These are phyloP conservation scores for Cephonodes hylas DNA, from an alignment of 2,888 invertebrate genomes.

Conservation along the genomic window DNA sequence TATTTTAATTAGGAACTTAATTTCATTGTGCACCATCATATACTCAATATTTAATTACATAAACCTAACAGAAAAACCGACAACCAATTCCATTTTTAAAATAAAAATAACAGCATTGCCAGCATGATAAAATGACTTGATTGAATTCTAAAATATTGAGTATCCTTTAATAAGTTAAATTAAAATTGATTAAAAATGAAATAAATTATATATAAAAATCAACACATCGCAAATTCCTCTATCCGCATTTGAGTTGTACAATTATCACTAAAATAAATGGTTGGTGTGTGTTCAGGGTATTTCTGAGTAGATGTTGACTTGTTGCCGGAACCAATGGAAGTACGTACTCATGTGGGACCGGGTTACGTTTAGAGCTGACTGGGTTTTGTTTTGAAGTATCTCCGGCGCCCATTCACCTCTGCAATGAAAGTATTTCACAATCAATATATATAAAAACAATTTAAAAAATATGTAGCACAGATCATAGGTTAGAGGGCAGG, in stretches of 20 bases:
- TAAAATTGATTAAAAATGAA: not conserved
- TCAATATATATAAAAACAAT: not conserved
- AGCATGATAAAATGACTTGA: not conserved
- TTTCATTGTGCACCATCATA: not conserved
- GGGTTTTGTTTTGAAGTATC: conserved; percentile 85
- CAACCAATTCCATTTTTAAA: not conserved
- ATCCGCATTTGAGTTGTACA: conserved; percentile 37
- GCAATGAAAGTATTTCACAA: conserved; percentile 44
- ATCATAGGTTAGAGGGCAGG: not conserved
- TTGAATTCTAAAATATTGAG: not conserved
- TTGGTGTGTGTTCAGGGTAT: conserved; percentile 79
- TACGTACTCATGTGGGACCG: conserved; percentile 84
- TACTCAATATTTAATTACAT: not conserved
- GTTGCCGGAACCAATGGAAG: conserved; percentile 88
- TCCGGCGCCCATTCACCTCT: conserved; percentile 90
- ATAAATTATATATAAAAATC: conserved; percentile 1
- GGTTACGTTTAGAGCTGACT: conserved; percentile 84
- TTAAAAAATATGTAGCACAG: not conserved
- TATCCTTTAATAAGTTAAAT: not conserved
- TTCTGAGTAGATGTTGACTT: conserved; percentile 87
- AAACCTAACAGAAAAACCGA: not conserved
- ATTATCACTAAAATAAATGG: conserved; percentile 34
- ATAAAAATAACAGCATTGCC: not conserved
- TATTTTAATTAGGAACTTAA: conserved; percentile 18
- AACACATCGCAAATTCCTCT: conserved; percentile 37